Evolutionary conservation across 2,888 invertebrate species (phyloP).

Genomic region (Oxytorus armatus): DNA sequence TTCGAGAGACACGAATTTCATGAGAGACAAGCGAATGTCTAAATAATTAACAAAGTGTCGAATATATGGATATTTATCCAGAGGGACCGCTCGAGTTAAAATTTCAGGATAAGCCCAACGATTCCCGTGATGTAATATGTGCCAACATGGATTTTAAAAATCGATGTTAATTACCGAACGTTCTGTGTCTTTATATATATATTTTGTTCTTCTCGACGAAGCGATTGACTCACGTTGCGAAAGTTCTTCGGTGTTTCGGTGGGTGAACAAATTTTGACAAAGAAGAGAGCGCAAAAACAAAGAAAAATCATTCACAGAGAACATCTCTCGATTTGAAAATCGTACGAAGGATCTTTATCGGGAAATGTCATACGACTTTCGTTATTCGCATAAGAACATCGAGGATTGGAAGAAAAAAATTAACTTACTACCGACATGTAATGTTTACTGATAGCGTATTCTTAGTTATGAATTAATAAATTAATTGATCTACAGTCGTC

Average conservation of each 20-base stretch:
- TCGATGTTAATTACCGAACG: constrained; percentile 29
- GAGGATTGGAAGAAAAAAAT: constrained; percentile 40
- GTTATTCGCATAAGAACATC: constrained; percentile 57
- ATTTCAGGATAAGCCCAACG: neutral
- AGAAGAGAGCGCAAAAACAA: neutral
- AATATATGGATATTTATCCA: neutral
- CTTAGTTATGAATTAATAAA: constrained; percentile 68
- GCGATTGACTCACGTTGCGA: constrained; percentile 13
- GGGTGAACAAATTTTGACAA: constrained; percentile 7
- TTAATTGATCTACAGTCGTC: constrained; percentile 62
- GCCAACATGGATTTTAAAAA: constrained; percentile 14
- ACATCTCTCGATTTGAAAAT: constrained; percentile 18
- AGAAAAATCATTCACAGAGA: constrained; percentile 5
- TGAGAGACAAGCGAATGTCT: neutral
- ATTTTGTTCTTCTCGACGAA: constrained; percentile 6
- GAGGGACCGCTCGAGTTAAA: too few relatives aligned
- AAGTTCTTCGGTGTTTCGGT: neutral
- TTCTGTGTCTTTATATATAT: constrained; percentile 27
- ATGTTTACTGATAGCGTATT: constrained; percentile 63
- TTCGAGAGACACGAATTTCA: too few relatives aligned
- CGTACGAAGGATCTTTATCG: constrained; percentile 36
- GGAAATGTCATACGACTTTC: constrained; percentile 52
- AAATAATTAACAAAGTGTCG: neutral
- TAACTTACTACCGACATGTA: constrained; percentile 65
- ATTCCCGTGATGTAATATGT: neutral